A percentile compares a stretch with the other conserved stretches of the same genome.
Evolutionary conservation across 2,113 vertebrate species (phyloP).

Genomic region (Neolamprologus longior): DNA sequence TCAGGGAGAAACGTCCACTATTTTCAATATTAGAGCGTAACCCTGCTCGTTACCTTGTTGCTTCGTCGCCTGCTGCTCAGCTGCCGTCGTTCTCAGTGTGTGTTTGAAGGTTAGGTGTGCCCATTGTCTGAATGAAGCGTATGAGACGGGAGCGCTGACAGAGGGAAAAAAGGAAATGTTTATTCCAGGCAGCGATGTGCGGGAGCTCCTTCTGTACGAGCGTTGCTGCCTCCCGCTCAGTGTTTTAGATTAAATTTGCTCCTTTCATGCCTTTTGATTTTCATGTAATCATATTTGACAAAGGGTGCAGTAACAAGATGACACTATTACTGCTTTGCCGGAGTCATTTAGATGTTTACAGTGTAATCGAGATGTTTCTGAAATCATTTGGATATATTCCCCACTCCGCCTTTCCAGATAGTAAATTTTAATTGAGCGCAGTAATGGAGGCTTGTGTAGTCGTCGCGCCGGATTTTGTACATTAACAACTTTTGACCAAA

Average conservation of each 20-base stretch:
- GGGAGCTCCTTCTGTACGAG: not conserved
- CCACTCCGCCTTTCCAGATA: constrained; percentile 1
- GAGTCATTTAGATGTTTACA: constrained; percentile 29
- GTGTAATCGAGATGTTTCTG: constrained; percentile 3
- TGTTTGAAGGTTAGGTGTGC: constrained; percentile 7
- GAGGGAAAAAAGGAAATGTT: not conserved
- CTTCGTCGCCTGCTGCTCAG: not conserved
- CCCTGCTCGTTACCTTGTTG: not conserved
- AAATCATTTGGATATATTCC: constrained; percentile 16
- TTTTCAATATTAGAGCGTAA: not conserved
- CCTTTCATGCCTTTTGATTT: constrained; percentile 49
- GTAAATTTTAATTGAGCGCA: constrained; percentile 1
- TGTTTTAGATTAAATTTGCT: constrained; percentile 38
- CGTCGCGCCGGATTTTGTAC: not conserved
- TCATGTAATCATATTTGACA: constrained; percentile 30
- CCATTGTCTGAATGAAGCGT: constrained; percentile 24
- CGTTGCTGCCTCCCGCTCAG: not conserved
- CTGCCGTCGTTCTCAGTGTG: not conserved
- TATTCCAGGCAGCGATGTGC: constrained; percentile 32
- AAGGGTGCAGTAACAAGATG: constrained; percentile 33
- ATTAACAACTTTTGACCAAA: constrained; percentile 28
- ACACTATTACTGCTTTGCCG: constrained; percentile 13
- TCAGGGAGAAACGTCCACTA: not conserved
- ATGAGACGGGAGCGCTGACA: not conserved
- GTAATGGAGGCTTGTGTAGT: not conserved